Evolutionary conservation across 2,113 vertebrate species (phyloP).

Genomic region (Solea solea): DNA sequence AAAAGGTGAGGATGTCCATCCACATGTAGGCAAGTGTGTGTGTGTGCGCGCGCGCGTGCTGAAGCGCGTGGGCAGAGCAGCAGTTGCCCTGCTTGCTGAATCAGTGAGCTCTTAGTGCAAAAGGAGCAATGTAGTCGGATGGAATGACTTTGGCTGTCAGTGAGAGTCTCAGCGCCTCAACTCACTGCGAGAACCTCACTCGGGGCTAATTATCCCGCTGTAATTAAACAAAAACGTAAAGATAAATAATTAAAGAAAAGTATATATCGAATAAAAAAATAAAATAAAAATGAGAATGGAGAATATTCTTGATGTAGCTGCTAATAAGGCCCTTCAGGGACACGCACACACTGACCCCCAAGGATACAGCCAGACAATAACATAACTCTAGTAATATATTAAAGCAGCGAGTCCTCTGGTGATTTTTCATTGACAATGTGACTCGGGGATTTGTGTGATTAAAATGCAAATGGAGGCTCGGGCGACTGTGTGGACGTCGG

Average conservation of each 20-base stretch:
- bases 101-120: constrained; percentile 21
- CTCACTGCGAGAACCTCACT: constrained; percentile 27
- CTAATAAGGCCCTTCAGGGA: not conserved
- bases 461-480: constrained; percentile 43
- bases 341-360: not conserved
- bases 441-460: constrained; percentile 35
- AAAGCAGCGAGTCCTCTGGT: constrained; percentile 1
- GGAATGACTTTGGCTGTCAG: constrained; percentile 53
- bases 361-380: not conserved
- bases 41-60: not conserved
- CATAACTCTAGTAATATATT: not conserved
- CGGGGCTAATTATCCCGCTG: constrained; percentile 41
- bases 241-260: not conserved
- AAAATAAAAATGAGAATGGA: not conserved
- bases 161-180: constrained; percentile 43
- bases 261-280: not conserved
- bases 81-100: constrained; percentile 49
- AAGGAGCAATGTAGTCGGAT: constrained; percentile 37
- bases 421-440: constrained; percentile 16
- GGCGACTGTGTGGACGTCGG: not conserved
- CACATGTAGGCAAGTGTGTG: not conserved
- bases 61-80: not conserved
- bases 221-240: constrained; percentile 30
- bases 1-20: not conserved
- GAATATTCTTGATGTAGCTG: not conserved